Evolutionary conservation across 2,113 vertebrate genomes (phyloP).

Genomic region (Gnathonemus longibarbis): DNA sequence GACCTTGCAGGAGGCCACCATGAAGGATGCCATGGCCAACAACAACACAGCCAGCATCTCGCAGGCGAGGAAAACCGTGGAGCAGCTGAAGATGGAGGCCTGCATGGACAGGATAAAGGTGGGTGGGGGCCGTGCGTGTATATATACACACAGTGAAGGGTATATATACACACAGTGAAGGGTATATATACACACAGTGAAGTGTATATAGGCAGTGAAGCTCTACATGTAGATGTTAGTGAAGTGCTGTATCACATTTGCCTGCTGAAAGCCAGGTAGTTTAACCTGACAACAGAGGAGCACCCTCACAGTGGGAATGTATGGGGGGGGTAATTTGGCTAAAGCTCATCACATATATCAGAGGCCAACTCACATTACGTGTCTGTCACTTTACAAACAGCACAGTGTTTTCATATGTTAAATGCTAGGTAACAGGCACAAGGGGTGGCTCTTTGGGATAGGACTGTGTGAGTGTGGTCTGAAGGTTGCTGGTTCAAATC

Average conservation of each 20-base stretch:
- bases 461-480: not conserved
- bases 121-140: not conserved
- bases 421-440: not conserved
- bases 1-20: constrained; percentile 58
- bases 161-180: too few relatives aligned
- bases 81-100: constrained; percentile 98
- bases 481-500: not conserved
- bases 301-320: not conserved
- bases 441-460: not conserved
- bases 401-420: not conserved
- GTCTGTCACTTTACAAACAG: not conserved
- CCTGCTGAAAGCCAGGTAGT: not conserved
- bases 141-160: too few relatives aligned
- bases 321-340: not conserved
- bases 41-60: constrained; percentile 67
- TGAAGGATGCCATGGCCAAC: constrained; percentile 82
- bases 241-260: not conserved
- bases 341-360: not conserved
- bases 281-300: not conserved
- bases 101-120: constrained; percentile 98
- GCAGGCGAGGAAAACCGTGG: constrained; percentile 85
- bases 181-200: not conserved
- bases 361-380: not conserved
- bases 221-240: not conserved
- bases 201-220: not conserved